Evolutionary conservation across 2,797 vertebrate species (phyloP).

Genomic region (Pangasius krempfi): DNA sequence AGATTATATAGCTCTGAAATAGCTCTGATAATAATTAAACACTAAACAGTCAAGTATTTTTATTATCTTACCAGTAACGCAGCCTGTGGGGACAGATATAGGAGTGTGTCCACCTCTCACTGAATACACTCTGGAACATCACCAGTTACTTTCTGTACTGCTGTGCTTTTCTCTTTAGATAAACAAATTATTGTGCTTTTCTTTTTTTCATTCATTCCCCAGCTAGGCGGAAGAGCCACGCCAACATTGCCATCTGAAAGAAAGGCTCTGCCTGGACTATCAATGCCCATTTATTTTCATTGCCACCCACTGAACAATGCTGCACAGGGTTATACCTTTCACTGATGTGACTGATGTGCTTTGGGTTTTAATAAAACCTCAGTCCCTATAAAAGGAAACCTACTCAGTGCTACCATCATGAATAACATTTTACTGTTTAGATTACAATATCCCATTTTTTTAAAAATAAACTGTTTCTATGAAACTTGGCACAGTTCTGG

Average conservation of each 20-base stretch:
- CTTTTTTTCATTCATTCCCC: conserved; percentile 36
- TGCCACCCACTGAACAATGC: conserved; percentile 21
- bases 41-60: not conserved
- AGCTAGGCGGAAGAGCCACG: conserved; percentile 42
- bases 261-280: conserved; percentile 33
- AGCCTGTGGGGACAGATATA: not conserved
- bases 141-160: conserved; percentile 4
- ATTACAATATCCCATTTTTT: not conserved
- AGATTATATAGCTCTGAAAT: not conserved
- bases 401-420: not conserved
- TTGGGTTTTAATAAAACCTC: not conserved
- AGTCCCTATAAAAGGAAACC: not conserved
- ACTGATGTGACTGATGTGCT: not conserved
- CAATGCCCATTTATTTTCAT: conserved; percentile 21
- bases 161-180: conserved; percentile 34
- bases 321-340: not conserved
- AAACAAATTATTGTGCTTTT: conserved; percentile 52
- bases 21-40: not conserved
- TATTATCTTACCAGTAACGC: conserved; percentile 22
- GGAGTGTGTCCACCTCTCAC: not conserved
- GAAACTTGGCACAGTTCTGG: not conserved
- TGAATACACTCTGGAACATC: not conserved
- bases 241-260: conserved; percentile 26
- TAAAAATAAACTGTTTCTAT: not conserved
- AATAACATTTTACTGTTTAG: not conserved